Conservation (phyloP, 2,888 invertebrate genomes). For the Perizoma flavofasciatum region DNA sequence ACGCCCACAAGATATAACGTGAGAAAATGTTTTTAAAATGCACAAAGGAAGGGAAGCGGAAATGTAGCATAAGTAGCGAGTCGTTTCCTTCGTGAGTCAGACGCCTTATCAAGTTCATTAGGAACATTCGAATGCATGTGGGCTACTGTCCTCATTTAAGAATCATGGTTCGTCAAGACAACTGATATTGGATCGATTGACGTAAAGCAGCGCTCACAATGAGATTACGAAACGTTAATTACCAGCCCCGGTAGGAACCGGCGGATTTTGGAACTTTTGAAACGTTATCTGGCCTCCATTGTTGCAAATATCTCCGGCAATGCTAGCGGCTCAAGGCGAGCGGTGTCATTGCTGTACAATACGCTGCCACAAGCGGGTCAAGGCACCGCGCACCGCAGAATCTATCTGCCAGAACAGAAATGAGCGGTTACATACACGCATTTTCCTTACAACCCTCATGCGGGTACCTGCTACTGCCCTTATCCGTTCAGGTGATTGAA, state of each 20-base stretch:
- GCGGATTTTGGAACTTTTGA: slow-evolving; percentile 82
- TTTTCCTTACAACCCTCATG: slow-evolving; percentile 46
- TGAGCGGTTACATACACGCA: slow-evolving; percentile 32
- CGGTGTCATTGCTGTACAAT: slow-evolving; percentile 83
- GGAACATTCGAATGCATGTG: slow-evolving; percentile 58
- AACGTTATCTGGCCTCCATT: slow-evolving; percentile 84
- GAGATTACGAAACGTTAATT: slow-evolving; percentile 72
- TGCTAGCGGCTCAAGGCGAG: slow-evolving; percentile 82
- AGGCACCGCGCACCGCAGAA: slow-evolving; percentile 56
- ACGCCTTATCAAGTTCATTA: slow-evolving; percentile 71
- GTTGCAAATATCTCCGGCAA: slow-evolving; percentile 84
- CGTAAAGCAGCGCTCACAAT: slow-evolving; percentile 46
- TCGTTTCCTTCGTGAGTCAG: slow-evolving; percentile 75
- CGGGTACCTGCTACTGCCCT: slow-evolving; percentile 69
- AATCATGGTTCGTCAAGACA: slow-evolving; percentile 41
- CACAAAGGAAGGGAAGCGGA: slow-evolving; percentile 74
- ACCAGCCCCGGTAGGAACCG: slow-evolving; percentile 65
- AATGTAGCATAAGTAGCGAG: slow-evolving; percentile 70
- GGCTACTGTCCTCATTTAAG: slow-evolving; percentile 48
- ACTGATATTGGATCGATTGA: slow-evolving; percentile 18
- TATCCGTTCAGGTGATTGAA: slow-evolving; percentile 69
- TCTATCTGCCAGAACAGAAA: slow-evolving; percentile 24
- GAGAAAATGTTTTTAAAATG: slow-evolving; percentile 57
- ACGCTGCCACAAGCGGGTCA: slow-evolving; percentile 78
- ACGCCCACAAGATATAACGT: slow-evolving; percentile 63